phyloP scores from a whole-genome alignment of 2,797 vertebrate genomes.

The Macropus fuliginosus region DNA sequence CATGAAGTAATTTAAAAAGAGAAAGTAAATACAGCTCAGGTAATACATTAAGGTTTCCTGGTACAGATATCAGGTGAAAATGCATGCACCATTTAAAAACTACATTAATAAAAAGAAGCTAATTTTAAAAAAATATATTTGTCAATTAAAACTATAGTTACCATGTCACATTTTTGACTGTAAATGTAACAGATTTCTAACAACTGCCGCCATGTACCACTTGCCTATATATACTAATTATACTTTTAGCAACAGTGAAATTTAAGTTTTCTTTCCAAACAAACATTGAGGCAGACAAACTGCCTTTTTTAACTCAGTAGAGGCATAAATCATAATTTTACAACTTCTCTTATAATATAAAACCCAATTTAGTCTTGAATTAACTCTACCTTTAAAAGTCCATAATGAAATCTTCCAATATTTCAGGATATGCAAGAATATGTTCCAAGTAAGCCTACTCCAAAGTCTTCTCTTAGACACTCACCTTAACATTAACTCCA shows the following conservation, averaged over 20 bases:
- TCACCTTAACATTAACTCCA: background rate
- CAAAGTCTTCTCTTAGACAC: background rate
- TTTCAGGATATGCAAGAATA: background rate
- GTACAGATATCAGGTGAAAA: background rate
- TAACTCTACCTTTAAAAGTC: background rate
- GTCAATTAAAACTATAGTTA: conserved; percentile 17
- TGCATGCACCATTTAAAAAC: conserved; percentile 8
- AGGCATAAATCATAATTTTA: background rate
- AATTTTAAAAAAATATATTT: background rate
- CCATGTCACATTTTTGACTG: background rate
- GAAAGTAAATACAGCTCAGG: conserved; percentile 26
- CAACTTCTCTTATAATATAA: background rate
- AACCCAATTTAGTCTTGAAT: background rate
- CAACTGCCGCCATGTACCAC: background rate
- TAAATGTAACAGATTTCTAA: background rate
- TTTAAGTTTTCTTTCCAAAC: background rate
- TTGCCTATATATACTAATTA: background rate
- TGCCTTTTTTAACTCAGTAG: background rate
- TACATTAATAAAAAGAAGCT: background rate
- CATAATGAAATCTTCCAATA: background rate
- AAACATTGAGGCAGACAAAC: background rate
- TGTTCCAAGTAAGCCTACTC: background rate
- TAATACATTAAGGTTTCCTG: background rate
- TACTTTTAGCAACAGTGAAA: background rate
- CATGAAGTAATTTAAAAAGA: background rate